Percentiles rank a stretch among this genome's conserved stretches.
phyloP scores from a whole-genome alignment of 30 jellyfish, hydroid and myxozoan genomes.

The Turritopsis dohrnii region DNA sequence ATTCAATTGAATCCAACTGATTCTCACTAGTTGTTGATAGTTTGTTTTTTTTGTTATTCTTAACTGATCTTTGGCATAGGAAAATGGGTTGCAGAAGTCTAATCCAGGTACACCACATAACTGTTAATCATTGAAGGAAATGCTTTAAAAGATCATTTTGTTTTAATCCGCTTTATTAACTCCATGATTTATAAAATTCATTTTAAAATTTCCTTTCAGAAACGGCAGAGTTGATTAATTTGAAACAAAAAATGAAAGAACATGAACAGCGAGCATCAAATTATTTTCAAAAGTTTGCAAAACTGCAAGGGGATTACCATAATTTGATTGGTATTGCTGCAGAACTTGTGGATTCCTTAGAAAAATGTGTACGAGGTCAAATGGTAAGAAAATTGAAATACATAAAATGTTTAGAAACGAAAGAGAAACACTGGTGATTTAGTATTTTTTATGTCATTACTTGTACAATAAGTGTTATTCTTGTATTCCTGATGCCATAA shows the following conservation, averaged over 20 bases:
- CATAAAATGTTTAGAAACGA: neutral
- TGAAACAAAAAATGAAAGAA: slow-evolving; percentile 56
- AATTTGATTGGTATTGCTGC: slow-evolving; percentile 88
- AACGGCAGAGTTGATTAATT: slow-evolving; percentile 39
- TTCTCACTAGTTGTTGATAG: too few species aligned
- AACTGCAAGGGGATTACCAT: slow-evolving; percentile 74
- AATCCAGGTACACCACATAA: neutral
- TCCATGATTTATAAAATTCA: too few species aligned
- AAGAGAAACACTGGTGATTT: too few species aligned
- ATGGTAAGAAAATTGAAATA: slow-evolving; percentile 44
- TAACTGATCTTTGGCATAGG: neutral
- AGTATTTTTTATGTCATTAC: neutral
- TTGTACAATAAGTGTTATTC: neutral
- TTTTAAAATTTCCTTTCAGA: neutral
- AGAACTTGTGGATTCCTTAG: slow-evolving; percentile 86
- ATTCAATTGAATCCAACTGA: too few species aligned
- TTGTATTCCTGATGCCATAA: too few species aligned
- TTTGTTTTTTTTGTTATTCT: neutral
- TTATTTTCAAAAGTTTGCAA: slow-evolving; percentile 63
- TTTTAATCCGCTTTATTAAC: too few species aligned
- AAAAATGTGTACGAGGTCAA: slow-evolving; percentile 79
- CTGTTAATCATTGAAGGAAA: neutral
- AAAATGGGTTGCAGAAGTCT: neutral
- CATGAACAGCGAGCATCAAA: slow-evolving; percentile 63
- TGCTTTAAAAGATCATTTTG: too few species aligned